These are phyloP conservation scores for Calliopum simillimum DNA, from an alignment of 2,888 invertebrate species.

Conservation along the genomic window DNA sequence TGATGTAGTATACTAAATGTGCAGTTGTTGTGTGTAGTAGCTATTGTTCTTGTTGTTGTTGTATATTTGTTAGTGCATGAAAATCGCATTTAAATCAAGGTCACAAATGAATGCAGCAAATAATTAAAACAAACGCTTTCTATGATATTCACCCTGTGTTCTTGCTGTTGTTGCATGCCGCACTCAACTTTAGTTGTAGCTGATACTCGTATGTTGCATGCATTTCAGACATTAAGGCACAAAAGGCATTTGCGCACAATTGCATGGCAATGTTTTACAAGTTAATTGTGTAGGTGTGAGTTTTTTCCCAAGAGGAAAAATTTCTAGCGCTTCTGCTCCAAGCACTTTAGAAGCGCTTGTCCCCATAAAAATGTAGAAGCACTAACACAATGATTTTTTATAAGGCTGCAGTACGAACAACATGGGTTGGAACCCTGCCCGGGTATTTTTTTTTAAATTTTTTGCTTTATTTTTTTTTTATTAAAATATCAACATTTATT, in stretches of 20 bases:
- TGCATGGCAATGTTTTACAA: background rate
- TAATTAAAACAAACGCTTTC: background rate
- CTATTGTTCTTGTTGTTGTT: background rate
- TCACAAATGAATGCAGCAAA: slow-evolving; percentile 5
- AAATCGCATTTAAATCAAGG: slow-evolving; percentile 6
- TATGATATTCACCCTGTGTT: no score
- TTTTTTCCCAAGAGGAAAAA: no score
- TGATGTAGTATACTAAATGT: background rate
- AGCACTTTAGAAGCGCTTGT: no score
- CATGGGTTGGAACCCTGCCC: no score
- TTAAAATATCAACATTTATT: no score
- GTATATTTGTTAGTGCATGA: background rate
- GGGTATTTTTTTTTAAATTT: no score
- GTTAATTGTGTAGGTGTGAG: background rate
- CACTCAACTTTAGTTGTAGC: background rate
- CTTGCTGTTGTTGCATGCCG: background rate
- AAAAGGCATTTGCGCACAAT: background rate
- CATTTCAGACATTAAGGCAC: background rate
- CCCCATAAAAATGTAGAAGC: no score
- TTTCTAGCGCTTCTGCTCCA: no score
- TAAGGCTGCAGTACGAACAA: no score
- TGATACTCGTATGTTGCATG: background rate
- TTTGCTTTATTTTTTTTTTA: no score
- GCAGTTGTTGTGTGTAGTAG: background rate
- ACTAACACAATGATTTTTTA: no score